phyloP scores from a whole-genome alignment of 2,113 vertebrate genomes.

The Mastomys natalensis region DNA sequence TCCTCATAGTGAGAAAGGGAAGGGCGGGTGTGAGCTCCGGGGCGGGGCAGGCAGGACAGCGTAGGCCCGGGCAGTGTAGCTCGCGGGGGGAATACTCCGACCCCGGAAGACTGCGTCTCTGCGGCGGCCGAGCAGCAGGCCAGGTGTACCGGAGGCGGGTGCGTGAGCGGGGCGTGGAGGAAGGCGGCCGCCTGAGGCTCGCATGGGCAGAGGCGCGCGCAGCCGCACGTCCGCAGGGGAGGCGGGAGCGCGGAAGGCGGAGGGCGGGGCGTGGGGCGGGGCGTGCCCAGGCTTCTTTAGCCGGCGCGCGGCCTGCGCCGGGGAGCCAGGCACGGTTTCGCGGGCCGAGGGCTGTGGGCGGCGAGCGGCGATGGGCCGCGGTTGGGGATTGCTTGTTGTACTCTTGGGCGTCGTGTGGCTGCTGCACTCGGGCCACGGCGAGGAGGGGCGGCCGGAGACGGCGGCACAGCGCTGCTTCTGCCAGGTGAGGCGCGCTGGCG shows the following conservation, averaged over 20 bases:
- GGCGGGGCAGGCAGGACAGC: not conserved
- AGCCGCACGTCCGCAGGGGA: constrained; percentile 66
- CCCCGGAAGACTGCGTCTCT: not conserved
- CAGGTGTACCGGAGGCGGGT: not conserved
- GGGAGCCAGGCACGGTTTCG: not conserved
- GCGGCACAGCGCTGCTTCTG: constrained; percentile 90
- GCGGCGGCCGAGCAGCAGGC: not conserved
- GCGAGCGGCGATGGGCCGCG: constrained; percentile 46
- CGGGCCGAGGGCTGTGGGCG: rapidly evolving
- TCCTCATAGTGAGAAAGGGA: not conserved
- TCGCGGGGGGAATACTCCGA: not conserved
- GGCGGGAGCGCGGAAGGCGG: not conserved
- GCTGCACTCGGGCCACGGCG: constrained; percentile 36
- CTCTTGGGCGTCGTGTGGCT: not conserved
- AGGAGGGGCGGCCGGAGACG: constrained; percentile 59
- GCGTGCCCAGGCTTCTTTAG: constrained; percentile 57
- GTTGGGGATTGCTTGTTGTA: constrained; percentile 53
- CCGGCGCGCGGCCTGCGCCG: constrained; percentile 51
- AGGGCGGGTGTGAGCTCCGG: not conserved
- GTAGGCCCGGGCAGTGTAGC: not conserved
- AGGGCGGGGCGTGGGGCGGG: constrained; percentile 50
- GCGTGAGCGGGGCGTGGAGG: not conserved
- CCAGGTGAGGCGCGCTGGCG: constrained; percentile 86
- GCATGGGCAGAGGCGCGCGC: constrained; percentile 33
- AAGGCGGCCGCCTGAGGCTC: not conserved